Conservation (phyloP, 2,888 invertebrate species). For the Tetramorium bicarinatum region DNA sequence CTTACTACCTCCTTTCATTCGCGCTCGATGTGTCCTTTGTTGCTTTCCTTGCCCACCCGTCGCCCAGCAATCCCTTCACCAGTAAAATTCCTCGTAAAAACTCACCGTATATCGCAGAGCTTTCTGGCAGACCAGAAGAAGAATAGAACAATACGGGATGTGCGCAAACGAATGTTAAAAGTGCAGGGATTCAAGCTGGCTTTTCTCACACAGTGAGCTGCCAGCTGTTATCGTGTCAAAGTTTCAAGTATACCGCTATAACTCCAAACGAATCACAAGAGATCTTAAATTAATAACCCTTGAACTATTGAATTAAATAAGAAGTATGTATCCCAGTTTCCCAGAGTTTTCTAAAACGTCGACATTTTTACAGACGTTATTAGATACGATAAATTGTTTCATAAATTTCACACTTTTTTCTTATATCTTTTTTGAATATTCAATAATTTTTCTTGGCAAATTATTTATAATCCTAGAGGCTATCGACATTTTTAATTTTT, state of each 20-base stretch:
- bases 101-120: constrained; percentile 24
- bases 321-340: background rate
- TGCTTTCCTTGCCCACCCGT: constrained; percentile 1
- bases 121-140: background rate
- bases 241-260: constrained; percentile 9
- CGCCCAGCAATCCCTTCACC: constrained; percentile 16
- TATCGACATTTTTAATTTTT: constrained; percentile 8
- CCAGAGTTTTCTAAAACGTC: background rate
- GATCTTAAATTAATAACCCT: constrained; percentile 19
- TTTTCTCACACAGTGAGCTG: constrained; percentile 1
- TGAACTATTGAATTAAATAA: background rate
- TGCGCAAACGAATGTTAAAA: constrained; percentile 38
- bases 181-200: constrained; percentile 18
- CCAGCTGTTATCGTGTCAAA: constrained; percentile 28
- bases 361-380: background rate
- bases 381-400: background rate
- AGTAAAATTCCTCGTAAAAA: constrained; percentile 39
- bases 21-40: constrained; percentile 37
- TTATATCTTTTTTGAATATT: background rate
- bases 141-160: constrained; percentile 39
- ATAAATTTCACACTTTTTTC: background rate
- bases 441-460: background rate
- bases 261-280: background rate
- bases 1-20: constrained; percentile 34
- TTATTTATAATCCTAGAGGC: background rate